These are phyloP conservation scores for Clarias batrachus DNA, from an alignment of 2,113 vertebrate genomes.

Conservation along the genomic window DNA sequence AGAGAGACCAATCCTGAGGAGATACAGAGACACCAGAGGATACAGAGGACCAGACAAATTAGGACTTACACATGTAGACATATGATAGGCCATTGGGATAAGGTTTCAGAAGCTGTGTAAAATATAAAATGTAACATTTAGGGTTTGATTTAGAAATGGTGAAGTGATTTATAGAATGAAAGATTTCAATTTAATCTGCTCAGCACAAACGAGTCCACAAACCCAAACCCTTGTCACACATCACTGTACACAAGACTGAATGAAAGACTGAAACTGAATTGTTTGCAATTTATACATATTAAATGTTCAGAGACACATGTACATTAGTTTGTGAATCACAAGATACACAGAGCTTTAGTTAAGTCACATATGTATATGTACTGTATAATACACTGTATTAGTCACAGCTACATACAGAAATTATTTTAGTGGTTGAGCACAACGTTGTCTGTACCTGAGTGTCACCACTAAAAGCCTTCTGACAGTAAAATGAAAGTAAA, in stretches of 20 bases:
- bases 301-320: too few species aligned
- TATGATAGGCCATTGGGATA: too few species aligned
- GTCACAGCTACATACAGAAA: background rate
- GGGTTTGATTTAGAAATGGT: background rate
- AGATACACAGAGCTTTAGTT: background rate
- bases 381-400: too few species aligned
- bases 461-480: background rate
- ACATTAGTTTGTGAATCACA: background rate
- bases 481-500: background rate
- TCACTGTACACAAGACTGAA: background rate
- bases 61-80: too few species aligned
- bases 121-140: background rate
- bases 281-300: too few species aligned
- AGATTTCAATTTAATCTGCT: background rate
- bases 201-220: background rate
- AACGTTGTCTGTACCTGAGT: background rate
- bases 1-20: too few species aligned
- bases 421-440: background rate
- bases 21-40: too few species aligned
- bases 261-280: background rate
- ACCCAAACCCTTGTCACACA: background rate
- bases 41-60: too few species aligned
- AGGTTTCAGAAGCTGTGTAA: too few species aligned
- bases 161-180: too few species aligned
- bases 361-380: too few species aligned